Conservation (phyloP, 2,797 vertebrate species). For the Microcaecilia unicolor region DNA sequence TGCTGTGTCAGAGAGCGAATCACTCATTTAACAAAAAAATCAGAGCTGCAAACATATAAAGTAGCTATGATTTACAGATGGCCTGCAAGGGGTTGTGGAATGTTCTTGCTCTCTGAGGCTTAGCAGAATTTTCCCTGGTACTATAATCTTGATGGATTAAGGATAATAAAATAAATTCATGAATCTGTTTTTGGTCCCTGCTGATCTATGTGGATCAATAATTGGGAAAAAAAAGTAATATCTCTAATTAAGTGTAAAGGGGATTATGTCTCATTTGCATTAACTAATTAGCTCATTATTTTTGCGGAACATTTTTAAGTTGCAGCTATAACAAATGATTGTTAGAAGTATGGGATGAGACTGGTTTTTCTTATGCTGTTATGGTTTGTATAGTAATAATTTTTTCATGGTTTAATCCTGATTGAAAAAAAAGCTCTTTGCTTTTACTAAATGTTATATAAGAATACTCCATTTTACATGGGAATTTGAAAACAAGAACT, state of each 20-base stretch:
- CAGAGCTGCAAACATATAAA: neutral
- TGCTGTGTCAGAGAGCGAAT: neutral
- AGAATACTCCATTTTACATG: too few relatives aligned
- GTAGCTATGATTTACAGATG: conserved; percentile 7
- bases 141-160: conserved; percentile 24
- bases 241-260: neutral
- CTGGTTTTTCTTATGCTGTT: too few relatives aligned
- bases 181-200: neutral
- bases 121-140: conserved; percentile 5
- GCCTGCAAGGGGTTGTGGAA: conserved; percentile 4
- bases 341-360: too few relatives aligned
- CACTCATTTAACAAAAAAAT: conserved; percentile 11
- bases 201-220: conserved; percentile 24
- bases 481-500: too few relatives aligned
- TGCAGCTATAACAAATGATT: neutral
- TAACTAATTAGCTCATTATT: conserved; percentile 18
- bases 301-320: conserved; percentile 1
- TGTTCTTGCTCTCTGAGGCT: neutral
- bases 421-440: too few relatives aligned
- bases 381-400: too few relatives aligned
- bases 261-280: conserved; percentile 21
- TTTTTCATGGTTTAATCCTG: too few relatives aligned
- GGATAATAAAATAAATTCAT: conserved; percentile 13
- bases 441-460: too few relatives aligned
- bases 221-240: conserved; percentile 7